These are phyloP conservation scores for Platyura marginata DNA, from an alignment of 1,140 invertebrate species.

Conservation along the genomic window DNA sequence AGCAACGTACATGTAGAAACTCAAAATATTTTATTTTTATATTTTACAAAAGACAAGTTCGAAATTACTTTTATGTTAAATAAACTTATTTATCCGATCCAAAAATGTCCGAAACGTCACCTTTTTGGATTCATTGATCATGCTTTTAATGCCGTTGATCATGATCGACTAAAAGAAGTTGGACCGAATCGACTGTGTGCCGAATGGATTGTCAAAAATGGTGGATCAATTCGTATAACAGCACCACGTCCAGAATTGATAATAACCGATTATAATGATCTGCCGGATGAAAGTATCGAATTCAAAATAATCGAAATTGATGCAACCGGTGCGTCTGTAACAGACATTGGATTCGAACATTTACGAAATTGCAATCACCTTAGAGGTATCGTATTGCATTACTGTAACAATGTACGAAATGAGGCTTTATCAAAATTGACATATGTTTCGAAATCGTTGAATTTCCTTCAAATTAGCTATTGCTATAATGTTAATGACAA, in stretches of 20 bases:
- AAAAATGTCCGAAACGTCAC: too few relatives aligned
- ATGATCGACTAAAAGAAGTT: constrained; percentile 8
- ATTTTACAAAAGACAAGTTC: too few relatives aligned
- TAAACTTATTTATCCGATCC: too few relatives aligned
- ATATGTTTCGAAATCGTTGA: constrained; percentile 34
- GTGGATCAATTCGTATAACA: constrained; percentile 47
- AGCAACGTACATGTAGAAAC: too few relatives aligned
- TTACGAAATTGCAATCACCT: constrained; percentile 39
- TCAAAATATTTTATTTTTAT: too few relatives aligned
- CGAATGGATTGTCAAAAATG: constrained; percentile 53
- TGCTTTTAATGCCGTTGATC: constrained; percentile 20
- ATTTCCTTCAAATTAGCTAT: constrained; percentile 40
- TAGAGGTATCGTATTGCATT: constrained; percentile 40
- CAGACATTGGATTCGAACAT: constrained; percentile 27
- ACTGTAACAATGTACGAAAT: constrained; percentile 47
- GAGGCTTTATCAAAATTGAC: constrained; percentile 33
- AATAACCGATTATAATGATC: constrained; percentile 54
- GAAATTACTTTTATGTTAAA: too few relatives aligned
- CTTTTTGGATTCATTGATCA: too few relatives aligned
- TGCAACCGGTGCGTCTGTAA: constrained; percentile 50
- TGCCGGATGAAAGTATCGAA: constrained; percentile 29
- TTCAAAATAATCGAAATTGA: constrained; percentile 47
- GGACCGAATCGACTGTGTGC: constrained; percentile 20
- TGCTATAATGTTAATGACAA: constrained; percentile 46
- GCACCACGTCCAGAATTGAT: too few relatives aligned